Evolutionary conservation across 2,113 vertebrate genomes (phyloP).

Genomic region (Natator depressus): DNA sequence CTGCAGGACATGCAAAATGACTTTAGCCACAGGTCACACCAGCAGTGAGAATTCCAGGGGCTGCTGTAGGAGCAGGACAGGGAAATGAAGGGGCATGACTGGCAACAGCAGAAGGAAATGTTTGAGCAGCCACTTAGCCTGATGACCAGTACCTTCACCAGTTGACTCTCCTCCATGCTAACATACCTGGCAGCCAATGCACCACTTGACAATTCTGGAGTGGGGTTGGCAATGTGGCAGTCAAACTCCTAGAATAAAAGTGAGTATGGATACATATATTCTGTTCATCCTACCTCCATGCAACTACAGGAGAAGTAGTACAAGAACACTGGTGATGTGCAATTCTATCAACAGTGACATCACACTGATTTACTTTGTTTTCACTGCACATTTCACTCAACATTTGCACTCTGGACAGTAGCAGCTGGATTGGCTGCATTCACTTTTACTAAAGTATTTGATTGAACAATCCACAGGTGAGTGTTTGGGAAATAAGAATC

Average conservation of each 20-base stretch:
- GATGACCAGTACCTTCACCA: neutral
- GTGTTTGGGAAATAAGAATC: too few species aligned
- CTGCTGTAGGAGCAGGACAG: neutral
- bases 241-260: neutral
- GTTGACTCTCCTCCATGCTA: too few species aligned
- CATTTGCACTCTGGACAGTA: too few species aligned
- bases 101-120: neutral
- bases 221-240: too few species aligned
- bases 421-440: too few species aligned
- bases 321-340: neutral
- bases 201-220: too few species aligned
- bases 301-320: neutral
- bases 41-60: neutral
- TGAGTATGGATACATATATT: neutral
- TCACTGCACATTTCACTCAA: too few species aligned
- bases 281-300: neutral
- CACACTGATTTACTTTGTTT: neutral
- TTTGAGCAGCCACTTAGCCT: neutral
- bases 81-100: neutral
- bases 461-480: too few species aligned
- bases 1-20: neutral
- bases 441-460: too few species aligned
- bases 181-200: too few species aligned
- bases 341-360: neutral
- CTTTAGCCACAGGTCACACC: neutral